Evolutionary conservation across 2,888 invertebrate species (phyloP).

Genomic region (Acleris literana): DNA sequence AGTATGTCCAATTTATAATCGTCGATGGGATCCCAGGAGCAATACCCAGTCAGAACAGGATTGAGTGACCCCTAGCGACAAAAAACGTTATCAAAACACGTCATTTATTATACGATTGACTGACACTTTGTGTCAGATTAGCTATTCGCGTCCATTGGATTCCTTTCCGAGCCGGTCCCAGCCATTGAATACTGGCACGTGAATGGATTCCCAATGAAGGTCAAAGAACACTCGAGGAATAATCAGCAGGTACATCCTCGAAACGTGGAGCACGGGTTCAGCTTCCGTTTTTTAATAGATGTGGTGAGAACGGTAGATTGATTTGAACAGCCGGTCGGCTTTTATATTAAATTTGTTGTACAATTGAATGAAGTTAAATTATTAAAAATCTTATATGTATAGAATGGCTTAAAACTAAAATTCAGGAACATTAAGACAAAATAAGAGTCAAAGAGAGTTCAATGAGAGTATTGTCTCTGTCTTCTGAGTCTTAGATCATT

Average conservation of each 20-base stretch:
- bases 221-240: conserved; percentile 35
- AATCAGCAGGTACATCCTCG: conserved; percentile 34
- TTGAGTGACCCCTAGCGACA: too few species aligned
- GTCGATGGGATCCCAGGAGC: too few species aligned
- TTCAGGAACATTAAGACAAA: too few species aligned
- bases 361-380: neutral
- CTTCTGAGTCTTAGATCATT: too few species aligned
- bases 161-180: conserved; percentile 43
- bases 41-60: too few species aligned
- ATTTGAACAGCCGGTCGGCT: conserved; percentile 18
- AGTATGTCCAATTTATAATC: too few species aligned
- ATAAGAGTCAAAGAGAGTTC: too few species aligned
- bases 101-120: conserved; percentile 25
- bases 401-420: too few species aligned
- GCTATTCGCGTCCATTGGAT: conserved; percentile 43
- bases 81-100: conserved; percentile 8
- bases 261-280: conserved; percentile 12
- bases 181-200: conserved; percentile 43
- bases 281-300: conserved; percentile 31
- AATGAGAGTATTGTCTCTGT: too few species aligned
- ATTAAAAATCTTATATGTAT: too few species aligned
- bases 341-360: conserved; percentile 9
- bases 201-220: conserved; percentile 46
- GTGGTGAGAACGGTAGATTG: conserved; percentile 11
- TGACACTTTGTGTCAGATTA: conserved; percentile 33